Evolutionary conservation across 2,888 invertebrate genomes (phyloP).

Genomic region (Geophilus truncorum): DNA sequence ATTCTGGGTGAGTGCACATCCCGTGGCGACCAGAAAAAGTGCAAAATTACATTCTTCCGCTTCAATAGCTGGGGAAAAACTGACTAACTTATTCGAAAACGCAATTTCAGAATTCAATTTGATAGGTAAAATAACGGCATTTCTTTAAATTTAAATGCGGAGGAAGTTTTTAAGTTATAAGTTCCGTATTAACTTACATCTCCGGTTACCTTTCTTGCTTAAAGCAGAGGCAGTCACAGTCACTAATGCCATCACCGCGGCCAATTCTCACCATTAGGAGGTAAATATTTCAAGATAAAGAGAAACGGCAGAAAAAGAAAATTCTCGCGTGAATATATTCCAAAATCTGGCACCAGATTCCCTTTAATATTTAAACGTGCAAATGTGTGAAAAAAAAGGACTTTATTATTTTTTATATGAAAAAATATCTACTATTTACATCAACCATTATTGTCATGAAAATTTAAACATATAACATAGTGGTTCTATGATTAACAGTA

Average conservation of each 20-base stretch:
- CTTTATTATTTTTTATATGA: neutral
- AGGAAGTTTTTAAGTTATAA: too few species aligned
- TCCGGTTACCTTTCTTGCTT: neutral
- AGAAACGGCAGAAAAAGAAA: too few species aligned
- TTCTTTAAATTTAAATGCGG: too few species aligned
- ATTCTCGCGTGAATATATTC: neutral
- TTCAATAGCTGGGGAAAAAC: too few species aligned
- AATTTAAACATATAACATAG: neutral
- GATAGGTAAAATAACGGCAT: too few species aligned
- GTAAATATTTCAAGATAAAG: neutral
- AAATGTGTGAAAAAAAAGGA: neutral
- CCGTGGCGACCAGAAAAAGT: too few species aligned
- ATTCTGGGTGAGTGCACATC: too few species aligned
- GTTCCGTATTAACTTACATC: too few species aligned
- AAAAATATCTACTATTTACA: neutral
- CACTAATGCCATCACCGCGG: neutral
- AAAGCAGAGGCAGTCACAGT: neutral
- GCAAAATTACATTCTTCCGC: too few species aligned
- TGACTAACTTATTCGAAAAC: too few species aligned
- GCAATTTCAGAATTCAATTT: too few species aligned
- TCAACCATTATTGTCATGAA: neutral
- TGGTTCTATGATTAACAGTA: neutral
- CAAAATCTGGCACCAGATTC: neutral
- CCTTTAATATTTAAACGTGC: neutral
- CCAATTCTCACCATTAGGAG: neutral